These are phyloP conservation scores for Anguilla pacifica DNA, from an alignment of 2,797 vertebrate species.

Conservation along the genomic window DNA sequence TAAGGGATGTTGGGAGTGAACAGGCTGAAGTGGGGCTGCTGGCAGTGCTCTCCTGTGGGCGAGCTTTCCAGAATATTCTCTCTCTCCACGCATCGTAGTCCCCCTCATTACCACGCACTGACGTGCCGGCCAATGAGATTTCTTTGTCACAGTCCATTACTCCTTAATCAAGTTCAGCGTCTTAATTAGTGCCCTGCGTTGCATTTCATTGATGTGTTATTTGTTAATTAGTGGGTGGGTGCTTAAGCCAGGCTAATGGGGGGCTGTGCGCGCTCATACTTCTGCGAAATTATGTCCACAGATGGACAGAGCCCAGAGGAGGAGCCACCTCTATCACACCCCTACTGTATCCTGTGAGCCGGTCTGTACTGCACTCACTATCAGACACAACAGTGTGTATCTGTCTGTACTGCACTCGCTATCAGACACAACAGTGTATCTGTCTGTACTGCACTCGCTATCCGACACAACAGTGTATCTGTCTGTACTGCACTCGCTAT, in stretches of 20 bases:
- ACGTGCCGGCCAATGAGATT: conserved; percentile 62
- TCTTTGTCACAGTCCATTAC: conserved; percentile 68
- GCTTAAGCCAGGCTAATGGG: conserved; percentile 65
- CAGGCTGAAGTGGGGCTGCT: conserved; percentile 1
- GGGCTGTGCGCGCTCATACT: conserved; percentile 73
- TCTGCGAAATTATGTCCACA: conserved; percentile 65
- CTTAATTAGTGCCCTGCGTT: conserved; percentile 80
- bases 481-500: not conserved
- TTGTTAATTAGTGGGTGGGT: conserved; percentile 80
- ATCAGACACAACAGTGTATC: not conserved
- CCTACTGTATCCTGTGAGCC: not conserved
- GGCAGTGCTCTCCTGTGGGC: not conserved
- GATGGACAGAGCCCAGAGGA: conserved; percentile 53
- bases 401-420: not conserved
- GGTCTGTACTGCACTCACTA: not conserved
- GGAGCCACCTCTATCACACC: not conserved
- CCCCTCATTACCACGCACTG: conserved; percentile 45
- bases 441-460: not conserved
- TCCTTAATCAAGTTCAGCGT: conserved; percentile 79
- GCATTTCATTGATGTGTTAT: conserved; percentile 89
- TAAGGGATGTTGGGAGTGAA: not conserved
- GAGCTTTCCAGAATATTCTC: not conserved
- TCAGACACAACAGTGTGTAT: not conserved
- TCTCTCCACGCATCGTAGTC: not conserved
- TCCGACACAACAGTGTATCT: not conserved